Percentiles rank a stretch among this genome's conserved stretches.
Conservation (phyloP, 2,113 vertebrate species). For the Bujurquina vittata region DNA sequence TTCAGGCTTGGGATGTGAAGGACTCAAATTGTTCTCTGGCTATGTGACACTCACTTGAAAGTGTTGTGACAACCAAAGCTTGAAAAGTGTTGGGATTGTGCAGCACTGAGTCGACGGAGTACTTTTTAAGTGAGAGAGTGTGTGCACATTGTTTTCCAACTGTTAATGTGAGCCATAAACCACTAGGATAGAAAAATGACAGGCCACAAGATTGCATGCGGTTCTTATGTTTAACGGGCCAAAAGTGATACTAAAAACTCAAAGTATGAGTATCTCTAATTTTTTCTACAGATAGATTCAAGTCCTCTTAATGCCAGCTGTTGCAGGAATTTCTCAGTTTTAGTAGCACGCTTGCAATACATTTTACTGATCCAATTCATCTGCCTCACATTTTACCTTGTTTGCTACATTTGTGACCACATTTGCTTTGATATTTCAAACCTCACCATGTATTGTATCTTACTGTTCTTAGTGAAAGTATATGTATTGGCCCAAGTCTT, state of each 20-base stretch:
- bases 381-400: conserved; percentile 6
- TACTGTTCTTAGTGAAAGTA: not conserved
- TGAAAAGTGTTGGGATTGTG: not conserved
- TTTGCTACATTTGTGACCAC: conserved; percentile 11
- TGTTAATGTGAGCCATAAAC: conserved; percentile 10
- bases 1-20: conserved; percentile 6
- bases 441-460: not conserved
- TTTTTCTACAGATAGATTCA: conserved; percentile 16
- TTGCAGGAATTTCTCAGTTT: conserved; percentile 3
- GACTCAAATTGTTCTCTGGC: not conserved
- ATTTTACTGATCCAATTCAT: not conserved
- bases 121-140: not conserved
- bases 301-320: conserved; percentile 24
- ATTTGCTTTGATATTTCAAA: not conserved
- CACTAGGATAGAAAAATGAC: conserved; percentile 9
- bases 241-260: conserved; percentile 8
- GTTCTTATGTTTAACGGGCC: conserved; percentile 16
- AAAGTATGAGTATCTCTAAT: not conserved
- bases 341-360: not conserved
- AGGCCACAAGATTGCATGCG: not conserved
- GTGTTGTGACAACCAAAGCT: not conserved
- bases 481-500: not conserved
- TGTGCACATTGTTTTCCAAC: not conserved
- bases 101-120: not conserved
- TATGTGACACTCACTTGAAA: not conserved